Evolutionary conservation across 2,888 invertebrate genomes (phyloP).

Genomic region (Neuroscelio doddi): DNA sequence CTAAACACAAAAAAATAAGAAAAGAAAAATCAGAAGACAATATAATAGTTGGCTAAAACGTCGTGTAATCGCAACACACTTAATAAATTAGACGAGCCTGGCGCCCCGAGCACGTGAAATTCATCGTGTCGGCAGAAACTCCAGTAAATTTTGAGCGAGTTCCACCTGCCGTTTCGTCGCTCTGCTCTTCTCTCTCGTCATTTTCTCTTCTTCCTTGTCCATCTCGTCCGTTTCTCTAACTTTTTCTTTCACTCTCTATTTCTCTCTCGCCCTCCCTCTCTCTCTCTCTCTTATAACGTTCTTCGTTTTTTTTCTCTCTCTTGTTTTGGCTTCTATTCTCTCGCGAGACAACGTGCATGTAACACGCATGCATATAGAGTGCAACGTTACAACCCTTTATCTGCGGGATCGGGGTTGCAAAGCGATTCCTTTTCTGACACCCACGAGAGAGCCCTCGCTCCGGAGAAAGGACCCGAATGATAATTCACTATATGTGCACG

Average conservation of each 20-base stretch:
- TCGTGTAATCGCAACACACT: slow-evolving; percentile 31
- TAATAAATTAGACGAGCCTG: slow-evolving; percentile 30
- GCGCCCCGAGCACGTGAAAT: slow-evolving; percentile 52
- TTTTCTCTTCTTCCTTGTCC: slow-evolving; percentile 13
- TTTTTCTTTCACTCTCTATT: slow-evolving; percentile 7
- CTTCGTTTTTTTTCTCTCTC: slow-evolving; percentile 30
- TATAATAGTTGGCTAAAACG: slow-evolving; percentile 31
- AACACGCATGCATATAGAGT: slow-evolving; percentile 39
- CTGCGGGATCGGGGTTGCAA: slow-evolving; percentile 46
- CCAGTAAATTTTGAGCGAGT: slow-evolving; percentile 62
- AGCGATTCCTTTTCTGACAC: slow-evolving; percentile 42
- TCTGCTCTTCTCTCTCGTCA: slow-evolving; percentile 22
- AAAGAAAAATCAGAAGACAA: no score
- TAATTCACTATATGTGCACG: slow-evolving; percentile 24
- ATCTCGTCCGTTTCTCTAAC: background rate
- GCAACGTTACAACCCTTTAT: slow-evolving; percentile 48
- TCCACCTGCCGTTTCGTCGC: slow-evolving; percentile 62
- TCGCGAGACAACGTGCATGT: slow-evolving; percentile 32
- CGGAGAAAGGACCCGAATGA: slow-evolving; percentile 30
- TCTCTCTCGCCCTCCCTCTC: slow-evolving; percentile 17
- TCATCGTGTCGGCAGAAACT: slow-evolving; percentile 53
- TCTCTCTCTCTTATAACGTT: slow-evolving; percentile 22
- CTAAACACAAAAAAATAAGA: slow-evolving; percentile 1
- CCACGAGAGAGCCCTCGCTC: slow-evolving; percentile 26
- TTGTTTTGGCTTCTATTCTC: slow-evolving; percentile 43